Evolutionary conservation across 2,797 vertebrate species (phyloP).

Genomic region (Todus mexicanus): DNA sequence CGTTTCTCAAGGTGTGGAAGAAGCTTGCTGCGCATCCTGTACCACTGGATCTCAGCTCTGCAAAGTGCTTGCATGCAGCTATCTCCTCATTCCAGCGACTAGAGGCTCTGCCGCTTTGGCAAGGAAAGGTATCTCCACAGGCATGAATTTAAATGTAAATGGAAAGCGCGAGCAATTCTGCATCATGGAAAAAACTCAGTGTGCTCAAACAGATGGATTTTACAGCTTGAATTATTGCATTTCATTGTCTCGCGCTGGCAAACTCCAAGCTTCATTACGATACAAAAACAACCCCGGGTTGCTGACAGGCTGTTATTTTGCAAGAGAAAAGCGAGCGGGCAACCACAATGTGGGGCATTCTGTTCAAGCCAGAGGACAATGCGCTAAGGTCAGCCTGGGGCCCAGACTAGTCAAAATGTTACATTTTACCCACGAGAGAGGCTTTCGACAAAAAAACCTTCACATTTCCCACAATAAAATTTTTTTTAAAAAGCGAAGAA

Average conservation of each 20-base stretch:
- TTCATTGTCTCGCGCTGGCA: slow-evolving; percentile 48
- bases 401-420: background rate
- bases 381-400: background rate
- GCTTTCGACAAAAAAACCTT: background rate
- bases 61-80: background rate
- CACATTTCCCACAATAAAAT: background rate
- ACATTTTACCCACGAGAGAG: background rate
- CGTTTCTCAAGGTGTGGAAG: background rate
- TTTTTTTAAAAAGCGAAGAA: fast-evolving
- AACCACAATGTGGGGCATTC: background rate
- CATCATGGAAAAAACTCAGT: background rate
- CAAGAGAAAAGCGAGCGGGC: background rate
- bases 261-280: background rate
- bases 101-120: background rate
- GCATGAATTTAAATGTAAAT: slow-evolving; percentile 38
- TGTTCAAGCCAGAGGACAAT: background rate
- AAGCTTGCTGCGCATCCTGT: background rate
- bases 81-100: background rate
- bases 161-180: slow-evolving; percentile 20
- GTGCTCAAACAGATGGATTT: slow-evolving; percentile 55
- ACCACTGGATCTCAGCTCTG: background rate
- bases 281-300: background rate
- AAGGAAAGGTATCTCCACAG: background rate
- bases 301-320: background rate
- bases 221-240: slow-evolving; percentile 30